These are phyloP conservation scores for Aythya baeri DNA, from an alignment of 2,113 vertebrate species.

Conservation along the genomic window DNA sequence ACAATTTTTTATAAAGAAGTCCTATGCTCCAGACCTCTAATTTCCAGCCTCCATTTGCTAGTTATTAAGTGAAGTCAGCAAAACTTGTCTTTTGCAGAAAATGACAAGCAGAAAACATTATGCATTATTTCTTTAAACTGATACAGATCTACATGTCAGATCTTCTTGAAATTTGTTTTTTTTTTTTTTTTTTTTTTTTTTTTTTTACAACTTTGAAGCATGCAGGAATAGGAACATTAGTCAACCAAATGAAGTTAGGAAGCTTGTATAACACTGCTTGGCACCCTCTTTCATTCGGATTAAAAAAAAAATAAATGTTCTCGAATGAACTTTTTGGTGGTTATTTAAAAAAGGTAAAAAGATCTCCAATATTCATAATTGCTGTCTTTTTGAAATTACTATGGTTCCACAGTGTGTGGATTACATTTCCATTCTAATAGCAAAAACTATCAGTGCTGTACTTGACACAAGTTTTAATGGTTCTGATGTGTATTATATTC, in stretches of 20 bases:
- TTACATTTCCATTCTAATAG: background rate
- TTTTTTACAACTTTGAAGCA: slow-evolving; percentile 37
- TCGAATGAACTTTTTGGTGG: slow-evolving; percentile 24
- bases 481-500: background rate
- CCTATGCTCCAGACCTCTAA: background rate
- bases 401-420: background rate
- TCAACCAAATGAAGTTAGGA: slow-evolving; percentile 65
- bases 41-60: slow-evolving; percentile 18
- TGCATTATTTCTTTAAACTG: slow-evolving; percentile 25
- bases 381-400: background rate
- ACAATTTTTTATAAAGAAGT: background rate
- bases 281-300: slow-evolving; percentile 1
- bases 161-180: slow-evolving; percentile 42
- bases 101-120: slow-evolving; percentile 17
- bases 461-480: background rate
- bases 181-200: slow-evolving; percentile 45
- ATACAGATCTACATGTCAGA: slow-evolving; percentile 33
- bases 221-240: slow-evolving; percentile 46
- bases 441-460: background rate
- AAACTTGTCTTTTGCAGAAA: slow-evolving; percentile 38
- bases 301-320: background rate
- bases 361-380: background rate
- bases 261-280: slow-evolving; percentile 64
- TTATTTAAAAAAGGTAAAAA: background rate
- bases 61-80: slow-evolving; percentile 26